Base-by-base conservation (phyloP, 2,797 vertebrate genomes). In the Clarias laeviceps region DNA sequence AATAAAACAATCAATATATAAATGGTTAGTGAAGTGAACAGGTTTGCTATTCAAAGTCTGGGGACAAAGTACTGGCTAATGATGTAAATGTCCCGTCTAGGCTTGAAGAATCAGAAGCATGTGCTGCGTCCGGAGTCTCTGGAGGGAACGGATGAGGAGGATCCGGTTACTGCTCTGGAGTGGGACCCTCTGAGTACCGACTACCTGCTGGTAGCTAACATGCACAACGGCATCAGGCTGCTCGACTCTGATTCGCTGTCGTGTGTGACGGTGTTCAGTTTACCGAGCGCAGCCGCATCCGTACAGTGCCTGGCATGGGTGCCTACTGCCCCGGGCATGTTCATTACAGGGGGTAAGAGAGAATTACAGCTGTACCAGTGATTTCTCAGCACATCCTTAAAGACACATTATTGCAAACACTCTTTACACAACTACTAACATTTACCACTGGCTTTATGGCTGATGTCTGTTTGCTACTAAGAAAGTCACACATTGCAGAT, bases 261-360 rank as follows among this genome's bases (percentile, higher is more conserved):
- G 29, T 98, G 97, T 87, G 96, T 99, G 89, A 98, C 97, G 0
- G 94, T 95, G 17, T 99, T 98, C 90, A 95, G 87, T 92, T 96
- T 98, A 89, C 98, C 98, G 29, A 97, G 94, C 17, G 93, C 96
- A 0, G 97, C 96, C 0, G 97, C 96, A 1, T 98, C 97, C 12
- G 97, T 99, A 20, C 98, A 98, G 82, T 99, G 98, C 90, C 92
- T 99, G 89, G 97, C 98, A 79, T 99, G 98, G 98, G 97, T 99
- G 66, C 96, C 96, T 59, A 97, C 97, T 65, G 98, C 98, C 29
- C 98, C 98, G 0, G 98, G 98, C 91, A 98, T 99, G 97, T 99
- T 99, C 92, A 93, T 99, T 90, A 99, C 98, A 0, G 98, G 98
- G 95, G 98, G 98, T 99, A 93, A 94, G 92, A 62, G 59, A 69